Conservation (phyloP, 2,113 vertebrate genomes). For the Microtus ochrogaster region DNA sequence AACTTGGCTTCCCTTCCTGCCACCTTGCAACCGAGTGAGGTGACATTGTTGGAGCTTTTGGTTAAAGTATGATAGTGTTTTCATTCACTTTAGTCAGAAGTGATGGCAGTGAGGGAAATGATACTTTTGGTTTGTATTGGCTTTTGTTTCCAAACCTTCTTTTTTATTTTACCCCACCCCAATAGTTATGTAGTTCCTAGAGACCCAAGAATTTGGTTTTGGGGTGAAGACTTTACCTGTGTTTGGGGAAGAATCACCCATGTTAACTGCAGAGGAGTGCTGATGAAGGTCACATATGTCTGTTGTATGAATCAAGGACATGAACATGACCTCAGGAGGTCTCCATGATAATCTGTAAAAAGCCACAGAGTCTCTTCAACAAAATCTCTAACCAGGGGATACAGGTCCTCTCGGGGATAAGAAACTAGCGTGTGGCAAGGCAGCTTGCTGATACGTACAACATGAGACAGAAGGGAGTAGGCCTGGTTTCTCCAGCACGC, state of each 20-base stretch:
- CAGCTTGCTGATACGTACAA: neutral
- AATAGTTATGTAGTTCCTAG: neutral
- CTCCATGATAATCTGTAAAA: neutral
- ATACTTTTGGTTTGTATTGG: neutral
- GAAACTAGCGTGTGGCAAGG: neutral
- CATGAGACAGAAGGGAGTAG: neutral
- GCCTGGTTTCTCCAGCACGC: too few species aligned
- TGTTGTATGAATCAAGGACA: neutral
- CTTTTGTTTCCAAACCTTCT: neutral
- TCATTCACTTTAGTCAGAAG: slow-evolving; percentile 1
- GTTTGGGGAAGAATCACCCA: neutral
- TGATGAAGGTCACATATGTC: neutral
- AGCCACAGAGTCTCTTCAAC: neutral
- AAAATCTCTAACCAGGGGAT: neutral
- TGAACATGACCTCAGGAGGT: neutral
- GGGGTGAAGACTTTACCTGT: neutral
- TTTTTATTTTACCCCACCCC: neutral
- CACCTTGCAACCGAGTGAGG: neutral
- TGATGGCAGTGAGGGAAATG: neutral
- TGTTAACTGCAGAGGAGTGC: too few species aligned
- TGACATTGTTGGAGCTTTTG: neutral
- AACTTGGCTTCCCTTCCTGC: neutral
- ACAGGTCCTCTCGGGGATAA: neutral
- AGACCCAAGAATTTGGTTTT: neutral
- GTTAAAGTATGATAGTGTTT: neutral